Evolutionary conservation across 1,140 invertebrate species (phyloP).

Genomic region (Orius insidiosus): DNA sequence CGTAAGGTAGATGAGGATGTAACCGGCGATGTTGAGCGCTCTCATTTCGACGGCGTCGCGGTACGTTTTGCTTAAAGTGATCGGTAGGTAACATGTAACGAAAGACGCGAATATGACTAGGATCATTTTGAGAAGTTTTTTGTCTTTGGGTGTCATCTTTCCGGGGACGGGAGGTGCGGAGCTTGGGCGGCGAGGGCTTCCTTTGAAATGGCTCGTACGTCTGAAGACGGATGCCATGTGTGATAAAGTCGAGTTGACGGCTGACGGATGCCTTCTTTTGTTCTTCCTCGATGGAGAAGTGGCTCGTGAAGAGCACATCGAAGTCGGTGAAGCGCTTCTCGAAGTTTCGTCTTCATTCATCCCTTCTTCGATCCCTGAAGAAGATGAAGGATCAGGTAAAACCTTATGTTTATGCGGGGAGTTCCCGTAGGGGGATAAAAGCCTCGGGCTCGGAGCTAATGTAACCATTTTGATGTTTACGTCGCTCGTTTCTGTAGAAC

Average conservation of each 20-base stretch:
- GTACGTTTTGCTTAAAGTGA: slow-evolving; percentile 55
- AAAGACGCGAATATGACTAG: slow-evolving; percentile 68
- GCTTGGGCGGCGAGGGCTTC: slow-evolving; percentile 21
- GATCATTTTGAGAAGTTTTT: slow-evolving; percentile 66
- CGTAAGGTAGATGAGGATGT: slow-evolving; percentile 64
- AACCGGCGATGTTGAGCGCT: slow-evolving; percentile 57
- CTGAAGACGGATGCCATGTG: slow-evolving; percentile 21
- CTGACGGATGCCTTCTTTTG: slow-evolving; percentile 20
- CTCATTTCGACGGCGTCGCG: slow-evolving; percentile 43
- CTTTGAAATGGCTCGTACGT: slow-evolving; percentile 14
- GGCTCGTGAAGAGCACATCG: slow-evolving; percentile 24
- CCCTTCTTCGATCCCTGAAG: slow-evolving; percentile 31
- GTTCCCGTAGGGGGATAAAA: slow-evolving; percentile 21
- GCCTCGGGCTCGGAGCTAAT: slow-evolving; percentile 20
- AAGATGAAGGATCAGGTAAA: slow-evolving; percentile 28
- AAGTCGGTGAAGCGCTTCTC: slow-evolving; percentile 20
- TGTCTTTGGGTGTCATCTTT: slow-evolving; percentile 56
- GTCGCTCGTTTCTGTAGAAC: slow-evolving; percentile 14
- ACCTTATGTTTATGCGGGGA: slow-evolving; percentile 19
- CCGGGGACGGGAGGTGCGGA: slow-evolving; percentile 26
- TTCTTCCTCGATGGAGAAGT: slow-evolving; percentile 24
- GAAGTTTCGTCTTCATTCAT: slow-evolving; percentile 20
- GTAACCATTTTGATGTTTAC: slow-evolving; percentile 17
- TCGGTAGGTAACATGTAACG: slow-evolving; percentile 63
- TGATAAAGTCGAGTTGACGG: slow-evolving; percentile 19